Base-by-base conservation (phyloP, 2,113 vertebrate species). In the Capra hircus region DNA sequence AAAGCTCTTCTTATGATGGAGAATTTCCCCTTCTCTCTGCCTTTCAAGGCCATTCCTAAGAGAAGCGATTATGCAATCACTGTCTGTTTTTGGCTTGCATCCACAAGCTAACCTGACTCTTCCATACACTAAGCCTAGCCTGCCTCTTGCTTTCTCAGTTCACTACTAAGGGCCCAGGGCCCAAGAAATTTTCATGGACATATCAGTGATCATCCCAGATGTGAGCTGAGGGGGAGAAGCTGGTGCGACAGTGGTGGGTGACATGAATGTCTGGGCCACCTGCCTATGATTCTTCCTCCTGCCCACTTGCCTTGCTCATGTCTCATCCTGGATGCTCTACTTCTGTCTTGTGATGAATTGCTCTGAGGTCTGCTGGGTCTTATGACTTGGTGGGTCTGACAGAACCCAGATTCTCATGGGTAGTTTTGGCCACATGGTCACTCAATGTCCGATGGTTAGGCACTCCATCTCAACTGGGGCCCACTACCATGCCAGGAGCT, bases 401-500 rank as follows among this genome's bases (percentile, higher is more conserved):
- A 67, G 90, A 91, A 92, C 50, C 84, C 91, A 88, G 86, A 77
- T 71, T 40, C 64, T 82, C 90, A 77, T 3, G 33, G 48, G 64
- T 21, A 74, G 64, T 59, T 92, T 48, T 84, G 93, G 64, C 59
- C 74, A 82, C 94, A 60, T 60, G 90, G 81, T 81, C 86, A 82
- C 82, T 94, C 89, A 52, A 43, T 91, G 12, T 67, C 77, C 82
- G 53, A 59, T 50, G 52, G 62, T 92, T 83, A 84, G 90, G 57
- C 25, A 50, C 27, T 90, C 16, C 59, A 84, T 92, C 90, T 87
- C 95, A 96, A 86, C 86, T 15, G 60, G 86, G 64, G 80, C 40
- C 78, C 85, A 85, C 95, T 43, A 94, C 57, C 80, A 64, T 81
- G 57, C 80, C 81, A 94, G 93, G 88, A 92, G 67, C 77, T 91